These are phyloP conservation scores for Alethe castanea DNA, from an alignment of 2,113 vertebrate genomes.

Conservation along the genomic window DNA sequence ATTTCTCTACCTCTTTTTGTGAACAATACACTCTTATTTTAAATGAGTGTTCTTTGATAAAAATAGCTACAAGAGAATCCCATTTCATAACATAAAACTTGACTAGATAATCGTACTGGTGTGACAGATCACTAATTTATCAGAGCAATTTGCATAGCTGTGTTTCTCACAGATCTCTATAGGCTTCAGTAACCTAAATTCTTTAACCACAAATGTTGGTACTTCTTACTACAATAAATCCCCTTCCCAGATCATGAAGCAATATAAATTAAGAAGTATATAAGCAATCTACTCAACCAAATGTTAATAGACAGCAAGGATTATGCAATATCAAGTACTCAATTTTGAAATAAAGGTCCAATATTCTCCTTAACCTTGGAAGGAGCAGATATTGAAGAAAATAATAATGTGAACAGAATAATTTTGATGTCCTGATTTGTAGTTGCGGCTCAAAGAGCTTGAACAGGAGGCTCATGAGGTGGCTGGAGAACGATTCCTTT, in stretches of 20 bases:
- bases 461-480: conserved; percentile 85
- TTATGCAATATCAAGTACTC: neutral
- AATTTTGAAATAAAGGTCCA: neutral
- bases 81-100: neutral
- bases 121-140: neutral
- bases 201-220: neutral
- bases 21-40: neutral
- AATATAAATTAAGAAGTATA: neutral
- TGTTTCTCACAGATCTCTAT: neutral
- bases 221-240: neutral
- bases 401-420: neutral
- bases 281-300: neutral
- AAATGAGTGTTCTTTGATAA: neutral
- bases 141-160: neutral
- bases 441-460: conserved; percentile 85
- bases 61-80: neutral
- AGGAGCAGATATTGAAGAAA: neutral
- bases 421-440: neutral
- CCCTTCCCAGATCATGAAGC: neutral
- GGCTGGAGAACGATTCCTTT: conserved; percentile 85
- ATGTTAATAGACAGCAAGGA: neutral
- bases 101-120: neutral
- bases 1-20: neutral
- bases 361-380: neutral
- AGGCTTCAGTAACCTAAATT: neutral